These are phyloP conservation scores for Cladorhizidae sp. DNA, from an alignment of 37 sponge, comb jelly and placozoan genomes.

Conservation along the genomic window DNA sequence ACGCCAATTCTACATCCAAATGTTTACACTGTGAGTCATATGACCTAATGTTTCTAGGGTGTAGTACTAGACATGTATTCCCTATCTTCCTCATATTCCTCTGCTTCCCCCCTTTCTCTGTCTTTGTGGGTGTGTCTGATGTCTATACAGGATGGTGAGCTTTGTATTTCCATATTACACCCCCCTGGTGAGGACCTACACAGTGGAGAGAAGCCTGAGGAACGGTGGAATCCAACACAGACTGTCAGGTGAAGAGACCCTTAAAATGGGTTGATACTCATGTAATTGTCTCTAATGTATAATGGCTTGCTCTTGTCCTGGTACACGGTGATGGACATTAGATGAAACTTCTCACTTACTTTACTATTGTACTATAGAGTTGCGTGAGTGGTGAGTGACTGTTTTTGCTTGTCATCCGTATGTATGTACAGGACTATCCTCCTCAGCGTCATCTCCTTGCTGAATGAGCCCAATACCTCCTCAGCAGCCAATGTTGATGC, in stretches of 20 bases:
- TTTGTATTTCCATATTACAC: constrained; percentile 97
- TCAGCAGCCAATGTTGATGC: constrained; percentile 99
- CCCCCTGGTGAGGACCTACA: constrained; percentile 94
- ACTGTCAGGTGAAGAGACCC: constrained; percentile 76
- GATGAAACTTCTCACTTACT: neutral
- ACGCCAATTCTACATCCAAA: constrained; percentile 95
- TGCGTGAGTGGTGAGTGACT: neutral
- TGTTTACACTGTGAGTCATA: constrained; percentile 63
- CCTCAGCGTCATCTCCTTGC: constrained; percentile 91
- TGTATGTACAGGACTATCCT: constrained; percentile 83
- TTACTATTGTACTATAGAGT: neutral
- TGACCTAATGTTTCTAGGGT: too few relatives aligned
- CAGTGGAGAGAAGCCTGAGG: constrained; percentile 93
- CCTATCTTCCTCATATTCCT: neutral
- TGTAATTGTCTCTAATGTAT: neutral
- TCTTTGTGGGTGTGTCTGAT: neutral
- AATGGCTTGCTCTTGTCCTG: neutral
- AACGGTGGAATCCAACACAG: constrained; percentile 98
- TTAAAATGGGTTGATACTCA: too few relatives aligned
- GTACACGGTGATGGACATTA: neutral
- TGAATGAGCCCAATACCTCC: constrained; percentile 97
- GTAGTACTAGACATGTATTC: neutral
- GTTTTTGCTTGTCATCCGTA: neutral
- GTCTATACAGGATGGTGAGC: constrained; percentile 79
- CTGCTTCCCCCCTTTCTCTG: neutral